phyloP scores from a whole-genome alignment of 1,140 invertebrate species.

The Sitodiplosis mosellana region DNA sequence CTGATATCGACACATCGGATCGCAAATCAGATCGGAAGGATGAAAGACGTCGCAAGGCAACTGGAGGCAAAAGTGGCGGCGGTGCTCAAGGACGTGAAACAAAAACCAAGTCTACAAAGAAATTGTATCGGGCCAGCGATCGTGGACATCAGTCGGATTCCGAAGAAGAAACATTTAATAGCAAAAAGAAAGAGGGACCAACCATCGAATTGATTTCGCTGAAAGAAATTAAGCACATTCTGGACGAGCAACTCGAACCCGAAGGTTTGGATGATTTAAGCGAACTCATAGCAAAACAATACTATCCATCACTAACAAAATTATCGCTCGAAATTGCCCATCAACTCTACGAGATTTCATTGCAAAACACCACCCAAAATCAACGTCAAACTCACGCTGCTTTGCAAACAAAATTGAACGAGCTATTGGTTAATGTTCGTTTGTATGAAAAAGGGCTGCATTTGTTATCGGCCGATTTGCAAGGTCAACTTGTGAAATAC shows the following conservation, averaged over 20 bases:
- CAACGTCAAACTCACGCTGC: constrained; percentile 58
- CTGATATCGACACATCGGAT: constrained; percentile 23
- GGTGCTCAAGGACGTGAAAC: constrained; percentile 86
- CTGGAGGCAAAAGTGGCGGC: constrained; percentile 69
- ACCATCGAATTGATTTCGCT: constrained; percentile 41
- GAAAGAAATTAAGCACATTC: constrained; percentile 46
- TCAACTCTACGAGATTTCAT: constrained; percentile 44
- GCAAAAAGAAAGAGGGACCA: constrained; percentile 23
- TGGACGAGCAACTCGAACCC: constrained; percentile 41
- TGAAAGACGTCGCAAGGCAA: constrained; percentile 72
- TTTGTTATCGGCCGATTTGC: constrained; percentile 31
- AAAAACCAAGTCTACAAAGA: constrained; percentile 87
- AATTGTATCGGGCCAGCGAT: constrained; percentile 32
- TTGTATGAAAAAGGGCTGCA: constrained; percentile 69
- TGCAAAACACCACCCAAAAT: constrained; percentile 43
- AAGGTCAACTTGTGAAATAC: constrained; percentile 55
- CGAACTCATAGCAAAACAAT: constrained; percentile 34
- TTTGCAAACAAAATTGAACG: constrained; percentile 64
- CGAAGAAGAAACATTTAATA: constrained; percentile 26
- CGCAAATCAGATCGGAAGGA: constrained; percentile 60
- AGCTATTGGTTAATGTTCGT: constrained; percentile 52
- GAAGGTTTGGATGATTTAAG: constrained; percentile 42
- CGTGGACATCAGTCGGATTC: constrained; percentile 36
- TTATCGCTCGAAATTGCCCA: constrained; percentile 40
- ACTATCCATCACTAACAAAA: constrained; percentile 37